phyloP scores from a whole-genome alignment of 2,888 invertebrate species.

The Sarcophaga variegata region DNA sequence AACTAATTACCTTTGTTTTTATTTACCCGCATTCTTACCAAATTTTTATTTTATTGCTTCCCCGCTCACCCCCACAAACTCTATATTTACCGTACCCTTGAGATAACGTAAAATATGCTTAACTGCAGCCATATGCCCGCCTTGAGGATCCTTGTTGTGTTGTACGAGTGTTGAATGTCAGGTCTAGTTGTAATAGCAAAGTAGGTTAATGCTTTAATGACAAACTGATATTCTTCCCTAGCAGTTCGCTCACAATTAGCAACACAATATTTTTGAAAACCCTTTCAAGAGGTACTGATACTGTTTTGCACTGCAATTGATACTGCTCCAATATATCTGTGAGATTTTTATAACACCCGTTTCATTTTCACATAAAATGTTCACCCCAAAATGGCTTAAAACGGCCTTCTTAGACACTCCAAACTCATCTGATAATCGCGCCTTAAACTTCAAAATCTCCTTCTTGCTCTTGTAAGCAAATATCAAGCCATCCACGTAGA shows the following conservation, averaged over 20 bases:
- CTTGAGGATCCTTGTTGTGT: constrained; percentile 62
- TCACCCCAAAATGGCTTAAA: neutral
- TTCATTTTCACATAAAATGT: too few relatives aligned
- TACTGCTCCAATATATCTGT: neutral
- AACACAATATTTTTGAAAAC: constrained; percentile 25
- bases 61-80: too few relatives aligned
- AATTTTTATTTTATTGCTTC: too few relatives aligned
- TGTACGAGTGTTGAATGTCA: constrained; percentile 67
- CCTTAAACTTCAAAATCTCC: constrained; percentile 2
- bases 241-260: neutral
- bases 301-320: too few relatives aligned
- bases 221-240: constrained; percentile 17
- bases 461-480: neutral
- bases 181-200: constrained; percentile 57
- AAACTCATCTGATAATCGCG: neutral
- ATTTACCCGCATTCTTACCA: too few relatives aligned
- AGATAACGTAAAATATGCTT: constrained; percentile 68
- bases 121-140: constrained; percentile 61
- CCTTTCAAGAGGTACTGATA: constrained; percentile 47
- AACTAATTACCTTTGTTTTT: too few relatives aligned
- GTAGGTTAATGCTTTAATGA: constrained; percentile 44
- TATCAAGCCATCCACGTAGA: constrained; percentile 22
- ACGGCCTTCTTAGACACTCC: neutral
- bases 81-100: neutral
- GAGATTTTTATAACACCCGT: too few relatives aligned